Conservation (phyloP, 2,113 vertebrate genomes). For the Phalacrocorax aristotelis region DNA sequence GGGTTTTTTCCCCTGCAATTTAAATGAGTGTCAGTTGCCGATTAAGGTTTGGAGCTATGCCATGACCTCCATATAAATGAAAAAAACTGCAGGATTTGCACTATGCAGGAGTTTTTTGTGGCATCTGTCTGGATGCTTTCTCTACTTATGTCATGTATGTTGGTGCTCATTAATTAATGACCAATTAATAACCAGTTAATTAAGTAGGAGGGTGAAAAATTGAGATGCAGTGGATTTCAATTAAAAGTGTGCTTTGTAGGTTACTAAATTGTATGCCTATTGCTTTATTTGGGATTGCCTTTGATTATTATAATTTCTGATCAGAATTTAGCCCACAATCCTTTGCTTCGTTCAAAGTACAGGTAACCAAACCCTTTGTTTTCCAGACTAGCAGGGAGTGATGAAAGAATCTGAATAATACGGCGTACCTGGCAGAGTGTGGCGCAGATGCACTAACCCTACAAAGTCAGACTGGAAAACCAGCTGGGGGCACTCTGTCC, state of each 20-base stretch:
- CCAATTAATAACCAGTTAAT: no score
- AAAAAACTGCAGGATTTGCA: neutral
- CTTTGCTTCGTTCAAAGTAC: neutral
- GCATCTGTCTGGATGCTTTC: neutral
- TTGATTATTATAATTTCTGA: neutral
- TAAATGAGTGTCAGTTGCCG: neutral
- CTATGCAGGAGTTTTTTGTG: rapidly evolving
- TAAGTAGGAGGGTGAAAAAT: neutral
- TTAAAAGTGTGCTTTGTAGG: neutral
- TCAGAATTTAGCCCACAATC: neutral
- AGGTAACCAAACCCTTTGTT: neutral
- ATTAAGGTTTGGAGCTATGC: neutral
- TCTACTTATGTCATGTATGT: neutral
- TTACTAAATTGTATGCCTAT: neutral
- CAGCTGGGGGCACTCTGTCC: neutral
- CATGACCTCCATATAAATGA: neutral
- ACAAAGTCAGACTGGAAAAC: neutral
- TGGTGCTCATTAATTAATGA: neutral
- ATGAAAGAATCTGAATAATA: neutral
- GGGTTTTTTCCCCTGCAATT: neutral
- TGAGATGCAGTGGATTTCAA: neutral
- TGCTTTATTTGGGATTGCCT: neutral
- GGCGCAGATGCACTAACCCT: neutral
- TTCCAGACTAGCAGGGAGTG: neutral
- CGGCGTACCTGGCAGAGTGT: neutral